Base-by-base conservation (phyloP, 2,113 vertebrate genomes). In the Papio anubis region DNA sequence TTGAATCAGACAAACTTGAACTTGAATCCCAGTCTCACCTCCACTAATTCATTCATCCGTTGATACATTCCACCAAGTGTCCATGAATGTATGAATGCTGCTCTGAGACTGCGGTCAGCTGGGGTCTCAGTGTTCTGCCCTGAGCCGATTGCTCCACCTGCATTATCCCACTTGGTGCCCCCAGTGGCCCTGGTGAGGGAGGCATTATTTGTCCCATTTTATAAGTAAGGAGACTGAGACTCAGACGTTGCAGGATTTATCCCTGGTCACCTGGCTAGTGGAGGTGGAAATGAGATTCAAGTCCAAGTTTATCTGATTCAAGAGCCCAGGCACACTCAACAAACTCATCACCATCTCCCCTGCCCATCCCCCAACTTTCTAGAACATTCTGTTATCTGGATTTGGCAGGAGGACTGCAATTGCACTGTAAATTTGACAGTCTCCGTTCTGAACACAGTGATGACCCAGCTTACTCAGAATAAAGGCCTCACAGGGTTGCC, bases 81-180 rank as follows among this genome's bases (percentile, higher is more conserved):
- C 61, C 27, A 30, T 64, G 61, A 64, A 64, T 64, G 61, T 13
- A 30, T 32, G 12, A 64, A 30, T 64, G 61, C 12, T 64, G 12
- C 13, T 32, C 61, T 32, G 61, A 64, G 27, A 30, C 61, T 6
- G 27, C 12, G 0, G 27, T 30, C 61, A 6, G 27, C 61, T 64
- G 61, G 61, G 12, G 25, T 5, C 27, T 64, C 12, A 14, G 61
- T 2, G 2, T 30, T 64, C 61, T 64, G 8, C 17, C 43, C 8
- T 8, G 1, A 45, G 45, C 9, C 4, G 1, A 32, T 25, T 8
- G 8, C 4, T 48, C 20, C 14, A 0, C 13, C 8, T 38, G 21
- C 10, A 5, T 11, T 3, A 0, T 23, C 27, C 25, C 0, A 17
- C 2, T 45, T 38, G 75, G 40, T 21, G 27, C 21, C 75, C 85